phyloP scores from a whole-genome alignment of 2,888 invertebrate genomes.

The Diaphora mendica region DNA sequence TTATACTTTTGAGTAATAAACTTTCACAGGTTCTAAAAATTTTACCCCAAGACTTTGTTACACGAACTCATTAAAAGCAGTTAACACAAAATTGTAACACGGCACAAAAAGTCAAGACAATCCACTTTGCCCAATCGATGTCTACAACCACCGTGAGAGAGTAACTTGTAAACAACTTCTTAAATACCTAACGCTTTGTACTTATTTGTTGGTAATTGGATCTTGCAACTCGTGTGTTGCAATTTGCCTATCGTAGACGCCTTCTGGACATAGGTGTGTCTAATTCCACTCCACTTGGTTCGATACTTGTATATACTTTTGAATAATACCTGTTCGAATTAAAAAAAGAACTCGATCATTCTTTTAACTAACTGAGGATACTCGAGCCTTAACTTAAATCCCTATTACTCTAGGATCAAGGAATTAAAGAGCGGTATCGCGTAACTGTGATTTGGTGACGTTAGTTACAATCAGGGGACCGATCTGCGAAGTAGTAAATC shows the following conservation, averaged over 20 bases:
- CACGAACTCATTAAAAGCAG: conserved; percentile 9
- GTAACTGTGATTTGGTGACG: too few species aligned
- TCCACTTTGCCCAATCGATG: conserved; percentile 22
- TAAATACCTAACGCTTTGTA: conserved; percentile 31
- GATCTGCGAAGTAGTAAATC: too few species aligned
- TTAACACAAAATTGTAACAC: conserved; percentile 24
- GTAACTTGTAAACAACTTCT: conserved; percentile 18
- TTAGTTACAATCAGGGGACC: too few species aligned
- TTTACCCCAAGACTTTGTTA: neutral
- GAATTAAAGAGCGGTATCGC: too few species aligned
- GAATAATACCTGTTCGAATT: too few species aligned
- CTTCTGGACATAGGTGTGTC: neutral
- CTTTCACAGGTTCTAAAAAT: neutral
- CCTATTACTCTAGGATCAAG: too few species aligned
- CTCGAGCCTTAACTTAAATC: too few species aligned
- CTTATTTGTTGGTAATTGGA: conserved; percentile 3
- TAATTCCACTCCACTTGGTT: too few species aligned
- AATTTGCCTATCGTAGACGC: too few species aligned
- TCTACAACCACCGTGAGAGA: conserved; percentile 35
- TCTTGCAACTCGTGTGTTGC: neutral
- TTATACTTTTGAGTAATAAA: neutral
- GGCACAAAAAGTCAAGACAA: conserved; percentile 10
- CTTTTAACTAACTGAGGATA: too few species aligned
- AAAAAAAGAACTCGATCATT: too few species aligned
- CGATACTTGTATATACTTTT: too few species aligned